Evolutionary conservation across 2,113 vertebrate genomes (phyloP), one percentile per base, ranked within the genome.

Genomic region (Pao palembangensis): DNA sequence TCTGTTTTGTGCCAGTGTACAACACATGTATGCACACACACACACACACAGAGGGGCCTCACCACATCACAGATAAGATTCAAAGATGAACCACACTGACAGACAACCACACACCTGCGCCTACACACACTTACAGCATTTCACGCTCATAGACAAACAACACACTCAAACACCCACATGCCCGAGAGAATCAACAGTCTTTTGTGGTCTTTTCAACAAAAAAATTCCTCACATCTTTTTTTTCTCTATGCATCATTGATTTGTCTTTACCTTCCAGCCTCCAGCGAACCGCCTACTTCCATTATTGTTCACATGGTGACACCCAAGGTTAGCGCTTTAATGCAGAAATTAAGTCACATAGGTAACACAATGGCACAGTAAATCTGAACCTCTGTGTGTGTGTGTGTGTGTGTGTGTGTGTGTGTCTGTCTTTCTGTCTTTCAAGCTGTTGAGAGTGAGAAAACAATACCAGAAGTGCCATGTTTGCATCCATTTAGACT

Each of bases 141-240:
- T 82, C 66, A 68, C 76, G 49, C 66, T 59, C 52, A 69, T 57
- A 41, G 58, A 70, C 54, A 83, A 86, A 86, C 79, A 87, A 78
- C 80, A 72, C 78, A 84, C 84, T 83, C 15, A 34, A 80, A 64
- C 86, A 38, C 82, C 82, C 78, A 82, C 76, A 25, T 56, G 5
- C 49, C 18, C 10, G 13, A 11, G 44, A 81, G 58, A 68, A 56
- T 53, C 58, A 59, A 47, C 60, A 25, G 64, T 58, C 73, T 65
- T 62, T 68, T 53, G 51, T 18, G 64, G 64, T 38, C 47, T 69
- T 69, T 51, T 63, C 71, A 58, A 51, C 19, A 18, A 73, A 61
- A 58, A 38, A 50, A 60, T 38, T 5, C 44, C 43, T 47, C 1
- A 23, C 53, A 23, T 3, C 11, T 48, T 42, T 34, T 55, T 72